Evolutionary conservation across 2,113 vertebrate genomes (phyloP), one percentile per base, ranked within the genome.

Genomic region (Bungarus multicinctus): DNA sequence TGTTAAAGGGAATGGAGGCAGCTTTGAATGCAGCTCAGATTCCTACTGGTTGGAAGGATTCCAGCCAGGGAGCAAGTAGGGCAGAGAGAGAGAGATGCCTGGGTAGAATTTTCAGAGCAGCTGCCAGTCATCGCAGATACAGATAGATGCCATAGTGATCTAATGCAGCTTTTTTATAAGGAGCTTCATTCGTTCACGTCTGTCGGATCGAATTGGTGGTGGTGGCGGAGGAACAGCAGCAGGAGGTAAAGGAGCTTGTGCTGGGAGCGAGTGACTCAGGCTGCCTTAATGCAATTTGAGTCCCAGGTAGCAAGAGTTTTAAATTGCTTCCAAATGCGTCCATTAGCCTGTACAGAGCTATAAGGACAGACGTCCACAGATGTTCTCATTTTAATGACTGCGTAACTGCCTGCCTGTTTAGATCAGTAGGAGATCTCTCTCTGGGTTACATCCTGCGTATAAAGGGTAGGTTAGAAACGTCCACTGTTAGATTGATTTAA

Each of bases 251-350:
- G 55, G 58, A 0, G 0, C 47, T 88, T 52, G 20, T 0, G 18
- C 50, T 52, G 45, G 89, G 22, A 69, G 52, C 5, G 39, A 52
- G 43, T 20, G 45, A 23, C n/a, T 45, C 45, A 3, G 30, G 45
- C 43, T 14, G 54, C 91, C 89, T 85, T 81, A 0, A 18, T 85
- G 60, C 89, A 93, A 34, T 16, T 87, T 69, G 81, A 85, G 25
- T 50, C 6, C 10, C 58, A 54, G 11, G 30, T 93, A 30, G 64
- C 47, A 94, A 87, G 23, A 89, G 90, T n/a, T 50, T 58, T 43
- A 50, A 93, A 22, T 89, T 94, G 45, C 10, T 93, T 91, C 1
- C 6, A 92, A 89, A 91, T 91, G 87, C 64, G 3, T 57, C 92
- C 92, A 89, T 43, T 86, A 20, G 53, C 53, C 22, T 45, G 0